A percentile compares a stretch with the other conserved stretches of the same genome.
Conservation (phyloP, 2,888 invertebrate species). For the Trilocha varians region DNA sequence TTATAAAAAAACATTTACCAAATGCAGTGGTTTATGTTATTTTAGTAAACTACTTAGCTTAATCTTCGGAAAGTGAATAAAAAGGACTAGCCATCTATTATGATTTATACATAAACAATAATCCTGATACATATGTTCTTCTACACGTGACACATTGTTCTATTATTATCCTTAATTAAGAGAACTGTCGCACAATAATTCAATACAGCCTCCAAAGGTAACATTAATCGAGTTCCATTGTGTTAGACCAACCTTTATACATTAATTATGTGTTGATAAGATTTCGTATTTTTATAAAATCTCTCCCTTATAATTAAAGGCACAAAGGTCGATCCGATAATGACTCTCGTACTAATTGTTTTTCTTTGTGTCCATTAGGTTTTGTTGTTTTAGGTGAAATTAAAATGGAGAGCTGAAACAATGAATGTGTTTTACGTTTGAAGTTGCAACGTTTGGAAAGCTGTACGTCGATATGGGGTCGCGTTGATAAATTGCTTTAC, state of each 20-base stretch:
- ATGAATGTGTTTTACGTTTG: constrained; percentile 1
- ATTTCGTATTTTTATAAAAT: constrained; percentile 8
- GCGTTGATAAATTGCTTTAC: constrained; percentile 3
- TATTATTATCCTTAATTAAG: neutral
- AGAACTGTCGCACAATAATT: neutral
- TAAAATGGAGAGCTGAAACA: constrained; percentile 1
- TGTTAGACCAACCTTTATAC: neutral
- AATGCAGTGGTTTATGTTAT: too few relatives aligned
- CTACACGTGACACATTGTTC: neutral
- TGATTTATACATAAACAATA: too few relatives aligned
- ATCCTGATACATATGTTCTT: too few relatives aligned
- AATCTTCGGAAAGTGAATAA: too few relatives aligned
- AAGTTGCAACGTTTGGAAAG: constrained; percentile 3
- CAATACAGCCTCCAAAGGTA: neutral
- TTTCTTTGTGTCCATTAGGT: constrained; percentile 4
- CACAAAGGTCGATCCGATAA: constrained; percentile 6
- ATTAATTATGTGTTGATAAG: constrained; percentile 6
- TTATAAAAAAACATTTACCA: too few relatives aligned
- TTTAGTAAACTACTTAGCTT: too few relatives aligned
- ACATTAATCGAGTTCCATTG: constrained; percentile 3
- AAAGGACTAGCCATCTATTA: too few relatives aligned
- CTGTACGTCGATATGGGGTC: constrained; percentile 1
- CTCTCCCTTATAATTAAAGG: constrained; percentile 5
- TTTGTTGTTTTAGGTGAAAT: constrained; percentile 1
- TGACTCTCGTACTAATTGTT: constrained; percentile 4